Evolutionary conservation across 2,888 invertebrate species (phyloP), one percentile per base, ranked within the genome.

Genomic region (Aspidiotus rigidus): DNA sequence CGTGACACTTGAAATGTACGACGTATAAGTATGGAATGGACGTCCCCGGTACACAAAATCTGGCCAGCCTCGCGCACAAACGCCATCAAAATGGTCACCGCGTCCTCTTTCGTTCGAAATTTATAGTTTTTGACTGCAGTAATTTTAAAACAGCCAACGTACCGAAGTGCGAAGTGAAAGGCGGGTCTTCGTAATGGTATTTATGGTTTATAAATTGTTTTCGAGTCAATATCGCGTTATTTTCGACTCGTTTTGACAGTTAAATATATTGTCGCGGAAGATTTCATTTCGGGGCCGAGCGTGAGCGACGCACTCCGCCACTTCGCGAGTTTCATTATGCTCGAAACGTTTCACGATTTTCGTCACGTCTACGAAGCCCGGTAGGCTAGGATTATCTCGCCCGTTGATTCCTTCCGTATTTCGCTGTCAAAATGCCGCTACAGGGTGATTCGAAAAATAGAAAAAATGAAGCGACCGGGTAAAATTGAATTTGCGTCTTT

Each of bases 181-280:
- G 49, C 11, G 49, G 49, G 49, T 11, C 49, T 11, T 6, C 10
- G 49, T 49, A 49, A 49, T 49, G 49, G 49, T 49, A 49, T 49
- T 49, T 49, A 49, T 49, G 62, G 28, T 62, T 42, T 62, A 62
- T 62, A 62, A 62, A 62, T 62, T 62, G 62, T 62, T 62, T 62
- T 62, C 42, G 42, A 62, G 40, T 62, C 62, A 62, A 62, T 62
- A 62, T 62, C 42, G 62, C 39, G 16, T 42, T 62, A 62, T 15
- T 41, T 62, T 62, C 40, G 42, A 40, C 62, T 62, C 62, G 42
- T 62, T 62, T 44, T 62, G 62, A 62, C 62, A 62, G 62, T 42
- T 62, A 62, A 62, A 62, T 62, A 62, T 62, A 62, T 62, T 62
- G 62, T 62, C 42, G 42, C 44, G 62, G 62, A 62, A 62, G 62